phyloP scores from a whole-genome alignment of 2,113 vertebrate species.

The Natator depressus region DNA sequence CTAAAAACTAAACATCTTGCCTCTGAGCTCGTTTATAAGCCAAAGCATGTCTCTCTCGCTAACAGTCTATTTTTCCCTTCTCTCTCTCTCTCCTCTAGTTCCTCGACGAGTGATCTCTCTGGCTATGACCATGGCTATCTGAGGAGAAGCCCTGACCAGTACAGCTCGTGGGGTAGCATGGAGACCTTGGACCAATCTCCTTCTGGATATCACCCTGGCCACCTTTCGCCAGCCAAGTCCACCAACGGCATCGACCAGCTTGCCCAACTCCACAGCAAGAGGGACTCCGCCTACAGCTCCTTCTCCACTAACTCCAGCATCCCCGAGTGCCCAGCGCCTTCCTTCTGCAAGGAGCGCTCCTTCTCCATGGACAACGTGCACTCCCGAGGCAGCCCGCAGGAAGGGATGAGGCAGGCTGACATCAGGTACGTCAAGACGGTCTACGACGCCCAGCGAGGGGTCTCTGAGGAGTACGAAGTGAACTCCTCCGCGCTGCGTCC shows the following conservation, averaged over 20 bases:
- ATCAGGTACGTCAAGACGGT: conserved; percentile 86
- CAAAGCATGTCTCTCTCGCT: conserved; percentile 23
- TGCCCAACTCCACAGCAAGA: conserved; percentile 90
- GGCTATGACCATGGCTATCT: conserved; percentile 86
- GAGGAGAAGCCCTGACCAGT: conserved; percentile 93
- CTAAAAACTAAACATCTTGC: conserved; percentile 77
- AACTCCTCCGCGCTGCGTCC: conserved; percentile 75
- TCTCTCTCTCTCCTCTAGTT: conserved; percentile 78
- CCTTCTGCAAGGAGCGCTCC: conserved; percentile 82
- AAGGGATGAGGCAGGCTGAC: conserved; percentile 88
- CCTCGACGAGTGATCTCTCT: conserved; percentile 91
- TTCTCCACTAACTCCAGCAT: conserved; percentile 96
- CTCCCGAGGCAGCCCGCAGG: conserved; percentile 70
- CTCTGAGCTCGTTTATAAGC: conserved; percentile 76
- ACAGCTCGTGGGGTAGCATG: conserved; percentile 96
- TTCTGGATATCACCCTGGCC: conserved; percentile 87
- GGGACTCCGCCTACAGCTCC: conserved; percentile 96
- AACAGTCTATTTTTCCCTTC: conserved; percentile 37
- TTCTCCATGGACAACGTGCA: conserved; percentile 83
- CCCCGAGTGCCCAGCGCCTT: conserved; percentile 85
- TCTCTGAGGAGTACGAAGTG: conserved; percentile 87
- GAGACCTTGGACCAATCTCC: conserved; percentile 91
- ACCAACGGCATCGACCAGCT: conserved; percentile 94
- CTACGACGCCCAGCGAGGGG: conserved; percentile 83
- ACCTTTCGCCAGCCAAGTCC: conserved; percentile 91